These are phyloP conservation scores for Pangasius sanitwongsei DNA, from an alignment of 2,797 vertebrate species.

Conservation along the genomic window DNA sequence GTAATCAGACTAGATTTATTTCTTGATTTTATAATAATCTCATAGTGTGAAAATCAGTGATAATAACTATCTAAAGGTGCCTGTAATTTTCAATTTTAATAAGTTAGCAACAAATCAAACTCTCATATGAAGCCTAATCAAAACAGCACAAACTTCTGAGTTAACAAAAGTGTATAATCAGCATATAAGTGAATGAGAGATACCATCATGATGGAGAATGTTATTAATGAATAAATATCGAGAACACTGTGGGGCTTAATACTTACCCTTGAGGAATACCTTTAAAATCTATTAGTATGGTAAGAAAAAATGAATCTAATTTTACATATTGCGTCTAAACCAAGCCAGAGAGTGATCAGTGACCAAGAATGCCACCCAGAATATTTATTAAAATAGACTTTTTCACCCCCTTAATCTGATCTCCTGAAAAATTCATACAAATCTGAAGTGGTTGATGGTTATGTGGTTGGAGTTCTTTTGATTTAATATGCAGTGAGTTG, in stretches of 20 bases:
- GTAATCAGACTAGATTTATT: neutral
- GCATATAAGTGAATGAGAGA: neutral
- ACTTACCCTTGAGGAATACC: neutral
- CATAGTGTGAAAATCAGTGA: neutral
- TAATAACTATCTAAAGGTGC: neutral
- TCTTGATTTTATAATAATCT: too few species aligned
- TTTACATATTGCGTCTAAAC: too few species aligned
- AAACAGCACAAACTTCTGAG: neutral
- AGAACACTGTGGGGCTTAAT: neutral
- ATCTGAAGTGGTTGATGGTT: too few species aligned
- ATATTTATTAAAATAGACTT: neutral
- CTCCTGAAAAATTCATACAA: too few species aligned
- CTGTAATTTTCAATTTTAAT: neutral
- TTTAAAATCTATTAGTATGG: neutral
- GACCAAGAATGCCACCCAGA: neutral
- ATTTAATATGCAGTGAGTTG: neutral
- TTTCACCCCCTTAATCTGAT: neutral
- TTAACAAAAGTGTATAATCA: neutral
- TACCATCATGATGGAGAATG: neutral
- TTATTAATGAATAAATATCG: neutral
- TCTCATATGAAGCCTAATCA: neutral
- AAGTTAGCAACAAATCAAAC: neutral
- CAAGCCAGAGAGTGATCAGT: neutral
- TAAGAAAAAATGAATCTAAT: neutral
- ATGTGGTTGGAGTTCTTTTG: neutral